Base-by-base conservation (phyloP, 2,113 vertebrate genomes). In the Reinhardtius hippoglossoides region DNA sequence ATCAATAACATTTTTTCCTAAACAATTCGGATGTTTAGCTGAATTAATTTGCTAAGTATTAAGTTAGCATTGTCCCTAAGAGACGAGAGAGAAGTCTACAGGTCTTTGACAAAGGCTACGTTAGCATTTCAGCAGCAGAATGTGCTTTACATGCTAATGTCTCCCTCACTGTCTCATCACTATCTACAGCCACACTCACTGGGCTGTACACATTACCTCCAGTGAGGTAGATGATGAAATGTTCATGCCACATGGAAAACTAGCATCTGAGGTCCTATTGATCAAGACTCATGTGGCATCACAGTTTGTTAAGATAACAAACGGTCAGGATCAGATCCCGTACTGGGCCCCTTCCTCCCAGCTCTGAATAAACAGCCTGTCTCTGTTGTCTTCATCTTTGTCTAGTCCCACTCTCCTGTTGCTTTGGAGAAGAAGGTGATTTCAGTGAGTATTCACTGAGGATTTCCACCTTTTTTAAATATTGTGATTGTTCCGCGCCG, bases 361-460 rank as follows among this genome's bases (percentile, higher is more conserved):
- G 75, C 75, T 78, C 55, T 87, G 55, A 79, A 54, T 89, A 84
- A 92, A 93, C 91, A 50, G 80, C 74, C 73, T 87, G 83, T 91
- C 66, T 94, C 83, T 94, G 88, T 92, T 94, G 87, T 94, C 83
- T 92, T 82, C 84, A 64, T 92, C 89, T 87, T 83, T 90, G 91
- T 90, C 81, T 84, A 95, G 94, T 95, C 91, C 94, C 92, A 56
- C 94, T 95, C 80, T 94, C 94, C 88, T 95, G 94, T 95, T 95
- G 94, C 94, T 95, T 95, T 90, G 94, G 94, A 90, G 94, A 95
- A 89, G 94, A 95, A 89, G 88, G 91, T 85, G 94, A 95, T 89
- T 95, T 95, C 87, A 94, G 94, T 95, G 94, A 95, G 93, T 95
- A 94, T 93, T 90, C 88, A 90, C 93, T 92, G 93, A 87, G 76